A percentile compares a stretch with the other conserved stretches of the same genome.
These are phyloP conservation scores for Pachycephus smyrnensis DNA, from an alignment of 2,888 invertebrate genomes.

Conservation along the genomic window DNA sequence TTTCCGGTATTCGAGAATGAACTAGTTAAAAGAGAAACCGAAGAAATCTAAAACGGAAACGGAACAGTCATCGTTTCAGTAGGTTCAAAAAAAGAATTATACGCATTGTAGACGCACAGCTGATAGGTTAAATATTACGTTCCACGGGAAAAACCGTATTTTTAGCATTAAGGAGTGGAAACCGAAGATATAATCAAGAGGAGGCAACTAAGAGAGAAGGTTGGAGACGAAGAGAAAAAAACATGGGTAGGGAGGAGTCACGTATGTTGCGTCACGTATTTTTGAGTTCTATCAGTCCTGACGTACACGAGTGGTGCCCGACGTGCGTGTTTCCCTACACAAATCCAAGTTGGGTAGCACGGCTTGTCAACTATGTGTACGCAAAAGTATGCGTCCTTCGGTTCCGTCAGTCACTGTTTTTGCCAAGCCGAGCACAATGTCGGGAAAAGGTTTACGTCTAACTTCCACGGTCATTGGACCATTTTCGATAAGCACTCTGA, in stretches of 20 bases:
- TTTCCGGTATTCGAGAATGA: neutral
- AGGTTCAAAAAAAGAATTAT: neutral
- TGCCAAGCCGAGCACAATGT: conserved; percentile 43
- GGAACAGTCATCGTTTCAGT: neutral
- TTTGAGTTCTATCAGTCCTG: neutral
- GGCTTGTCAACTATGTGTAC: neutral
- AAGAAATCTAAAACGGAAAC: neutral
- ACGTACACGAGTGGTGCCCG: neutral
- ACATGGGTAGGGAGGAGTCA: neutral
- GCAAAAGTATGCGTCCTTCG: conserved; percentile 36
- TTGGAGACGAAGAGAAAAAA: neutral
- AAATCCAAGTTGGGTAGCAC: neutral
- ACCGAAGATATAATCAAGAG: neutral
- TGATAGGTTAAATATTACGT: neutral
- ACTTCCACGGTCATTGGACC: neutral
- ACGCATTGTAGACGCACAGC: neutral
- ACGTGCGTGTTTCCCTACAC: neutral
- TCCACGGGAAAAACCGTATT: neutral
- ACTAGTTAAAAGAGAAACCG: neutral
- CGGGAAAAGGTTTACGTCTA: conserved; percentile 3
- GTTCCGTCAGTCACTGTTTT: conserved; percentile 35
- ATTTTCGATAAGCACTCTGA: neutral
- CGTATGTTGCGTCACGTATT: neutral
- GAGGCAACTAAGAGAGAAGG: neutral
- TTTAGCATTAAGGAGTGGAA: neutral